Base-by-base conservation (phyloP, 2,888 invertebrate genomes). In the Petrophora chlorosata region DNA sequence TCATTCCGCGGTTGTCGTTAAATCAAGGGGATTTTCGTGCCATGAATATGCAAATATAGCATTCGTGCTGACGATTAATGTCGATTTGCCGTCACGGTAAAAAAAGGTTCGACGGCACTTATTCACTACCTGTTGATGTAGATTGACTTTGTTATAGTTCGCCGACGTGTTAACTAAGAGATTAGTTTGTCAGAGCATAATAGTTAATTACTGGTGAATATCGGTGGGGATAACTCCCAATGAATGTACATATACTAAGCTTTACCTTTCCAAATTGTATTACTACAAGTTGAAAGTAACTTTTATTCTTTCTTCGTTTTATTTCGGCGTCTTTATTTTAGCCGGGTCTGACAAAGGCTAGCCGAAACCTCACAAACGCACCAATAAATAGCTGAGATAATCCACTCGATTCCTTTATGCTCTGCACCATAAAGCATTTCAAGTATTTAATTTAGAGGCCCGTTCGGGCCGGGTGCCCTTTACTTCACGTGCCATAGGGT, bases 1-100 rank as follows among this genome's bases (percentile, higher is more conserved):
- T 76, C 70, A 75, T 70, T 66, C 65, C 62, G 67, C 58, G 73
- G 73, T 67, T 72, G 78, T 74, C 77, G 70, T 78, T 76, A 76
- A 76, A 80, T 73, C 75, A 73, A 71, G 71, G 75, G 73, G 71
- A 65, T 68, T 70, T 71, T 63, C 70, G 69, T 73, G 73, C 68
- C 72, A 78, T 81, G 81, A 82, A 82, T 82, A 82, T 83, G 82
- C 79, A 82, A 78, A 82, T 78, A 70, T 63, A 61, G 70, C 70
- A 75, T 73, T 75, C 67, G 69, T 68, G 68, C 62, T 65, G 68
- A 67, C 76, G 73, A 79, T 77, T 74, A 75, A 74, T 73, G 67
- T 57, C 67, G 70, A 77, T 79, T 73, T 73, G 65, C 70, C 63
- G 61, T 62, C 62, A 56, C 65, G 66, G 71, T n/a, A n/a, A 67